Evolutionary conservation across 2,113 vertebrate genomes (phyloP).

Genomic region (Isichthys henryi): DNA sequence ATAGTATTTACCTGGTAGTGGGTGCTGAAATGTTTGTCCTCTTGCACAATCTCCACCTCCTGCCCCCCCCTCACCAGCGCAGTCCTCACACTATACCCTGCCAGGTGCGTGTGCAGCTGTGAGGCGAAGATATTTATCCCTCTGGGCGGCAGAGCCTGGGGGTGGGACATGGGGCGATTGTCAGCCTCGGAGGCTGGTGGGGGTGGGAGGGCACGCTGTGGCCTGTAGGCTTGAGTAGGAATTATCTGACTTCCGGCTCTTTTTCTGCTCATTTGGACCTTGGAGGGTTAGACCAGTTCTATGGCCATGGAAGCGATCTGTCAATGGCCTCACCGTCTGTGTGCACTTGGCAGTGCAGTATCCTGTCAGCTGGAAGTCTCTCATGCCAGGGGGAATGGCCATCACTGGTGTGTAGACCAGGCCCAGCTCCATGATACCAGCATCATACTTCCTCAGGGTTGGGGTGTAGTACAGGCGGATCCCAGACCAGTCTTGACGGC

Average conservation of each 20-base stretch:
- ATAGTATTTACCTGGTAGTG: slow-evolving; percentile 78
- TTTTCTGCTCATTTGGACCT: neutral
- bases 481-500: slow-evolving; percentile 74
- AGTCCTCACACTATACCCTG: slow-evolving; percentile 73
- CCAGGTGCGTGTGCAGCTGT: slow-evolving; percentile 91
- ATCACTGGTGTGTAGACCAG: slow-evolving; percentile 86
- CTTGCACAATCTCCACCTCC: slow-evolving; percentile 72
- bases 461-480: slow-evolving; percentile 80
- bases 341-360: slow-evolving; percentile 90
- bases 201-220: neutral
- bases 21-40: slow-evolving; percentile 87
- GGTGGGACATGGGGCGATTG: neutral
- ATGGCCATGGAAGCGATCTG: neutral
- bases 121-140: slow-evolving; percentile 90
- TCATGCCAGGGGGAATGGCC: slow-evolving; percentile 79
- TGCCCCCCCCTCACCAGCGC: slow-evolving; percentile 62
- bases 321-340: slow-evolving; percentile 56
- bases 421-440: slow-evolving; percentile 92
- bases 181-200: neutral
- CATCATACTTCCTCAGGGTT: slow-evolving; percentile 64
- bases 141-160: slow-evolving; percentile 67
- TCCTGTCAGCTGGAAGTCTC: slow-evolving; percentile 66
- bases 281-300: neutral
- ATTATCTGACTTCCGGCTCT: neutral
- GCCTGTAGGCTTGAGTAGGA: neutral